These are phyloP conservation scores for Gymnorhina tibicen DNA, from an alignment of 2,113 vertebrate genomes.

Conservation along the genomic window DNA sequence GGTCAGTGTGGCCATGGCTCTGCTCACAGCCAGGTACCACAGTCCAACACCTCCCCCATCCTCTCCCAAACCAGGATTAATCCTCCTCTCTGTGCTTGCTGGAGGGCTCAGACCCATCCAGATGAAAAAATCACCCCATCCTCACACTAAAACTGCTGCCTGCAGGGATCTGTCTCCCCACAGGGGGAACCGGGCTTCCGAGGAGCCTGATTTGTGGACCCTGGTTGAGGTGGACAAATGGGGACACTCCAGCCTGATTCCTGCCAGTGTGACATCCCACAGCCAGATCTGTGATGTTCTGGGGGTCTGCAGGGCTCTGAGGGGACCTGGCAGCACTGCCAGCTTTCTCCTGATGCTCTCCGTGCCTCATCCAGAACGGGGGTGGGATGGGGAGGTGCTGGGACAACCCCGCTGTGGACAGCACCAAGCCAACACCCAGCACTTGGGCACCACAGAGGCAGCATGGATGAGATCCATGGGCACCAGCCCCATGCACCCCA, in stretches of 20 bases:
- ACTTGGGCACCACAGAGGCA: background rate
- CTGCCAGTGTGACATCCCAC: background rate
- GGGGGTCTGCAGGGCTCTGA: background rate
- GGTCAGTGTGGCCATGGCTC: background rate
- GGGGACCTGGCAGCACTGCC: background rate
- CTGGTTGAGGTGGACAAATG: background rate
- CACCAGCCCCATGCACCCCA: fast-evolving
- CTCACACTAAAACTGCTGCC: background rate
- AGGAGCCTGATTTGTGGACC: background rate
- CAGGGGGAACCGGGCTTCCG: fast-evolving
- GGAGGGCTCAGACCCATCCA: background rate
- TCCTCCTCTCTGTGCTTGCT: background rate
- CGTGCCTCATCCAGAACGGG: fast-evolving
- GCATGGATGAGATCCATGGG: fast-evolving
- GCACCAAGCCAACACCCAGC: background rate
- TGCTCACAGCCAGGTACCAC: fast-evolving
- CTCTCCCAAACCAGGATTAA: background rate
- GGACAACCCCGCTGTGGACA: background rate
- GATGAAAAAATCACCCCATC: background rate
- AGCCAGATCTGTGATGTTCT: background rate
- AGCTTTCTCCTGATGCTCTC: background rate
- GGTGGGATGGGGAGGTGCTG: background rate
- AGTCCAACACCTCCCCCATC: background rate
- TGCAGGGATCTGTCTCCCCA: background rate
- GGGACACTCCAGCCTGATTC: background rate